Evolutionary conservation across 2,888 invertebrate genomes (phyloP).

Genomic region (Phyllotreta striolata): DNA sequence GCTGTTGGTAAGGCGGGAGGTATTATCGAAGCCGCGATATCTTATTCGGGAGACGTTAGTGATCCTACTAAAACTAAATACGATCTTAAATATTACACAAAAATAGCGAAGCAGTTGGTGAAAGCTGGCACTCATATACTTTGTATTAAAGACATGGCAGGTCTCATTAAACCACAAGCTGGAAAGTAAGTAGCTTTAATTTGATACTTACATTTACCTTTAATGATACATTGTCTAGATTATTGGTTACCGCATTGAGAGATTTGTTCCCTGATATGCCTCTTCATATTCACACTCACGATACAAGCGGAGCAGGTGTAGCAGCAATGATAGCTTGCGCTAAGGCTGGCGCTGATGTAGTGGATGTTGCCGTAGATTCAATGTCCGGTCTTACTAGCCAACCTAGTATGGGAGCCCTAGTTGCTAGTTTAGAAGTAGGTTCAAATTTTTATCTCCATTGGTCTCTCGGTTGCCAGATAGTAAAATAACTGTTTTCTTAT

Average conservation of each 20-base stretch:
- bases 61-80: constrained; percentile 92
- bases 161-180: constrained; percentile 90
- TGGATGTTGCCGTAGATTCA: constrained; percentile 97
- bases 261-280: constrained; percentile 94
- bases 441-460: no score
- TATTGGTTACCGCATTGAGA: constrained; percentile 86
- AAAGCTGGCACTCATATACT: constrained; percentile 96
- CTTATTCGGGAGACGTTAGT: constrained; percentile 97
- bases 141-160: constrained; percentile 97
- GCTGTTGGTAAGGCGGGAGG: constrained; percentile 97
- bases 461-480: no score
- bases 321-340: constrained; percentile 94
- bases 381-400: constrained; percentile 99
- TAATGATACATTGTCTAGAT: constrained; percentile 54
- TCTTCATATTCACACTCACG: constrained; percentile 98
- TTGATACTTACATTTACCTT: background rate
- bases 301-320: constrained; percentile 96
- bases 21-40: constrained; percentile 97
- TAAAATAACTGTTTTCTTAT: no score
- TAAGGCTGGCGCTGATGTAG: constrained; percentile 92
- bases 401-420: constrained; percentile 99
- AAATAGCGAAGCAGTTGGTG: constrained; percentile 93
- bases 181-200: constrained; percentile 69
- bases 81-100: constrained; percentile 93
- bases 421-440: constrained; percentile 79